These are phyloP conservation scores for Apostichopus japonicus DNA, from an alignment of 35 echinoderm and acorn worm genomes.

Conservation along the genomic window DNA sequence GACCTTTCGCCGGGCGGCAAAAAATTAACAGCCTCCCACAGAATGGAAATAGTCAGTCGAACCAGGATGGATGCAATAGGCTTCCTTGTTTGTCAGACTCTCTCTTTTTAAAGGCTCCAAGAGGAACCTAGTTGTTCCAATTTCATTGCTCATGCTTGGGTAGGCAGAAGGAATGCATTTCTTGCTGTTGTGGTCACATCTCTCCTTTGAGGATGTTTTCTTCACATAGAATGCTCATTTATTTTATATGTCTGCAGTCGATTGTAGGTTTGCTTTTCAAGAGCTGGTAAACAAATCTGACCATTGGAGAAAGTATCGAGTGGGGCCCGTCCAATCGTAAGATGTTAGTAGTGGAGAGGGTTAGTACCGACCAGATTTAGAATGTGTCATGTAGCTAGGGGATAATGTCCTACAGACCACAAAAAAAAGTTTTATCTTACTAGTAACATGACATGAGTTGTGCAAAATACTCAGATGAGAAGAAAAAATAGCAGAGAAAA, in stretches of 20 bases:
- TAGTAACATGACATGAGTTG: too few species aligned
- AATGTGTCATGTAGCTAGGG: too few species aligned
- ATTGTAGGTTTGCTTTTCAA: background rate
- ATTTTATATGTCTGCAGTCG: background rate
- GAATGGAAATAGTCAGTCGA: too few species aligned
- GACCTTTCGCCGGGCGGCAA: too few species aligned
- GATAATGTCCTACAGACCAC: too few species aligned
- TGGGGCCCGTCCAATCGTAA: background rate
- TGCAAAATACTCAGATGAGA: too few species aligned
- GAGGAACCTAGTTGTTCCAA: background rate
- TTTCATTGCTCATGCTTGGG: constrained; percentile 23
- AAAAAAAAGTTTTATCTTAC: too few species aligned
- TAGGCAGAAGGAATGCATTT: background rate
- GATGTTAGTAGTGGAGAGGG: background rate
- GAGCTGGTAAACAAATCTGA: background rate
- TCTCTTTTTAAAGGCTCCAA: background rate
- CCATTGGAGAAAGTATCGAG: background rate
- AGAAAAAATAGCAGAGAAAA: too few species aligned
- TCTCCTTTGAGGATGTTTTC: background rate
- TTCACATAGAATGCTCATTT: constrained; percentile 24
- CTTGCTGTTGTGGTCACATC: background rate
- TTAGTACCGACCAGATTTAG: too few species aligned
- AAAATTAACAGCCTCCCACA: too few species aligned
- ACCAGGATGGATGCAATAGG: background rate
- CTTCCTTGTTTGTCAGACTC: constrained; percentile 29